Conservation (phyloP, 2,888 invertebrate genomes). For the Mythimna ferrago region DNA sequence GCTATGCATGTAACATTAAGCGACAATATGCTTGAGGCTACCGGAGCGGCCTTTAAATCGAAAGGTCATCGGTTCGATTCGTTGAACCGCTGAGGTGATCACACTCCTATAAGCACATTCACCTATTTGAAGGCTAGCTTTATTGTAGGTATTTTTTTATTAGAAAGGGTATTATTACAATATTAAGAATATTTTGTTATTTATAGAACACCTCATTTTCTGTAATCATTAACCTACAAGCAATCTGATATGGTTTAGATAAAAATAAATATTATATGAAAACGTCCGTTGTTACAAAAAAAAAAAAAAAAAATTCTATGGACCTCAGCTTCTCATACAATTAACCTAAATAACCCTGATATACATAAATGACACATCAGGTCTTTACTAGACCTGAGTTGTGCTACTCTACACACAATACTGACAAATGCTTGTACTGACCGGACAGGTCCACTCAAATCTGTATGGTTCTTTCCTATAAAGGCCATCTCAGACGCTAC, state of each 20-base stretch:
- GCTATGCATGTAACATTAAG: slow-evolving; percentile 49
- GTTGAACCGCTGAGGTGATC: slow-evolving; percentile 57
- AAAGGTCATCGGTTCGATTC: slow-evolving; percentile 57
- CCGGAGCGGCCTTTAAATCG: slow-evolving; percentile 44
- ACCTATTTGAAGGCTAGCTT: slow-evolving; percentile 47
- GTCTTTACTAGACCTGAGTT: no score
- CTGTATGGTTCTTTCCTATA: no score
- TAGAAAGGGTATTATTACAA: slow-evolving; percentile 27
- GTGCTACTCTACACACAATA: no score
- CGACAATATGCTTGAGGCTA: slow-evolving; percentile 52
- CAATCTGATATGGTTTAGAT: not conserved
- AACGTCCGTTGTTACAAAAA: not conserved
- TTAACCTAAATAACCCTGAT: no score
- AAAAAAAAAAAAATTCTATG: not conserved
- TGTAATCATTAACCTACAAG: not conserved
- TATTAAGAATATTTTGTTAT: not conserved
- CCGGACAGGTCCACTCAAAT: no score
- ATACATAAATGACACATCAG: no score
- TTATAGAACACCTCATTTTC: not conserved
- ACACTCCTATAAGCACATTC: slow-evolving; percentile 55
- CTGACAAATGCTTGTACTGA: no score
- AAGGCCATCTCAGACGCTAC: no score
- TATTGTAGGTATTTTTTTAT: slow-evolving; percentile 23
- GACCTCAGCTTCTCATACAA: not conserved
- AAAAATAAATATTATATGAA: not conserved